Evolutionary conservation across 1,140 invertebrate species (phyloP).

Genomic region (Capitella teleta): DNA sequence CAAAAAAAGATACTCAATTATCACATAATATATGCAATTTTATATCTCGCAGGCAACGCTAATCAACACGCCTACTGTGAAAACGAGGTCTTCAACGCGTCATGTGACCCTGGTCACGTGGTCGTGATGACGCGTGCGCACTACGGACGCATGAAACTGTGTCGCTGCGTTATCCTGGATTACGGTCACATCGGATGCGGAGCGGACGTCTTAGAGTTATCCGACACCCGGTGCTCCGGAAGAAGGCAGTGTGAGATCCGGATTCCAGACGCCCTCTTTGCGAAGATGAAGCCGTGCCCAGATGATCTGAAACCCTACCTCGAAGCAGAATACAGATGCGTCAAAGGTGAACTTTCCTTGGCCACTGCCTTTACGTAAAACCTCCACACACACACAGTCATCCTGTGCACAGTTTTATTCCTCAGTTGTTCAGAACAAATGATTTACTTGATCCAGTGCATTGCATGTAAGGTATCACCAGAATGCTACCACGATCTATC

Average conservation of each 20-base stretch:
- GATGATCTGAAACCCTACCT: constrained; percentile 15
- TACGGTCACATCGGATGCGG: constrained; percentile 12
- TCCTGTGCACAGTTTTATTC: neutral
- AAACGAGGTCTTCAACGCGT: constrained; percentile 8
- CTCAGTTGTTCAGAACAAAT: neutral
- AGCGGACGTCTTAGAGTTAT: constrained; percentile 6
- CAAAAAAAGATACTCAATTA: too few species aligned
- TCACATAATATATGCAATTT: too few species aligned
- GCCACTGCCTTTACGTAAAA: neutral
- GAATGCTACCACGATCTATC: neutral
- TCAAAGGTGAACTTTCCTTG: constrained; percentile 8
- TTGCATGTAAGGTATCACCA: neutral
- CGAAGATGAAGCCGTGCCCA: constrained; percentile 7
- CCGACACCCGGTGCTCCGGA: constrained; percentile 6
- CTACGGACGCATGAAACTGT: constrained; percentile 10
- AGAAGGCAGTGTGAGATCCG: constrained; percentile 9
- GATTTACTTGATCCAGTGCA: neutral
- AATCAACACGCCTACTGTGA: too few species aligned
- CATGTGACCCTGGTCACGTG: neutral
- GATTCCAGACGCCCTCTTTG: constrained; percentile 8
- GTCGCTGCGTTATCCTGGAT: constrained; percentile 10
- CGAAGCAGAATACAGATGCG: constrained; percentile 10
- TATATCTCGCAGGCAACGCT: too few species aligned
- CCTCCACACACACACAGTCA: neutral
- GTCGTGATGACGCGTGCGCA: constrained; percentile 8